phyloP scores from a whole-genome alignment of 2,888 invertebrate genomes.

The Meiosimyza platycephala region DNA sequence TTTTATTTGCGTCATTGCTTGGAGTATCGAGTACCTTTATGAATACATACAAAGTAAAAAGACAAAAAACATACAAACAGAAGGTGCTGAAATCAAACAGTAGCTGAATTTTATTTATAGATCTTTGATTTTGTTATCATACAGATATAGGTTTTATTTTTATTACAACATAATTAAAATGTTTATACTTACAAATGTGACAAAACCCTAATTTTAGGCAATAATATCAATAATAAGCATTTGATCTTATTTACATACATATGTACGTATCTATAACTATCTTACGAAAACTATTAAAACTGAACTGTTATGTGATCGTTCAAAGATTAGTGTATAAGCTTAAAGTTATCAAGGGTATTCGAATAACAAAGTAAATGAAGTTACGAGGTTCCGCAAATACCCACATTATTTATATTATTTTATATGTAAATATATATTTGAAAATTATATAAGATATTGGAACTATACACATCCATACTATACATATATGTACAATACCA shows the following conservation, averaged over 20 bases:
- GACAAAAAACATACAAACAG: slow-evolving; percentile 11
- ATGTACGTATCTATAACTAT: slow-evolving; percentile 14
- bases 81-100: slow-evolving; percentile 26
- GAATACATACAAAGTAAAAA: slow-evolving; percentile 54
- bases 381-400: too few species aligned
- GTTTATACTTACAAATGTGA: slow-evolving; percentile 7
- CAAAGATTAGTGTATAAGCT: slow-evolving; percentile 56
- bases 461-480: background rate
- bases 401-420: too few species aligned
- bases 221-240: background rate
- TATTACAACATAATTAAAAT: slow-evolving; percentile 1
- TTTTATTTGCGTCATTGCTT: slow-evolving; percentile 75
- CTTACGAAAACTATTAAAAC: slow-evolving; percentile 30
- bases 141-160: too few species aligned
- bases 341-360: background rate
- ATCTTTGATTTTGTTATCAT: too few species aligned
- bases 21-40: slow-evolving; percentile 73
- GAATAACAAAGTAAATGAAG: too few species aligned
- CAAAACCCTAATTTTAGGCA: slow-evolving; percentile 15
- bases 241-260: slow-evolving; percentile 16
- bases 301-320: slow-evolving; percentile 63
- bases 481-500: background rate
- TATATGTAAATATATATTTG: too few species aligned
- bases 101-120: background rate
- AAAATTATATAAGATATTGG: background rate